Evolutionary conservation across 2,113 vertebrate species (phyloP), one percentile per base, ranked within the genome.

Genomic region (Nerophis lumbriciformis): DNA sequence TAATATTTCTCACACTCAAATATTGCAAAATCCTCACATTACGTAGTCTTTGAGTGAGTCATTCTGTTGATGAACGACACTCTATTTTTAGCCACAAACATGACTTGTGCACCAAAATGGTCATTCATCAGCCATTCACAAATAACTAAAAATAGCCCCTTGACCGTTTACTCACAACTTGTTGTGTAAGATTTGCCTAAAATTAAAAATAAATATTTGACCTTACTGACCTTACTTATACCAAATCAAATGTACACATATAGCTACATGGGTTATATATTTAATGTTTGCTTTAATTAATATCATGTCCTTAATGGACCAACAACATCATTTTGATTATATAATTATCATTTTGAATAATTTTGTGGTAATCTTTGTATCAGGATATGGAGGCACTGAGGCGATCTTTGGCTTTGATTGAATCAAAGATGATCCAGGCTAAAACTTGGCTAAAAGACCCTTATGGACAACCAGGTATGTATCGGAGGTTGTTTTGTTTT

Each of bases 381-480:
- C 88, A 98, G 96, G 97, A 99, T 66, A 96, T 94, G 53, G 97
- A 99, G 87, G 94, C 95, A 73, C 93, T 99, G 93, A 98, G 94
- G 87, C 93, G 96, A 88, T 94, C 92, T 6, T 65, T 98, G 83
- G 94, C 94, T 75, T 89, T 95, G 76, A 97, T 98, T 78, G 96
- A 97, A 85, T 95, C 94, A 48, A 99, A 96, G 88, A 90, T 99
- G 90, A 93, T 87, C 75, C 94, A 94, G 69, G 95, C 95, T 68
- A 98, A 98, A 90, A 89, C 86, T 59, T 99, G 96, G 97, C 93
- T 99, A 63, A 93, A 92, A 78, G 95, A 99, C 75, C 95, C 95
- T 53, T 92, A 88, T 53, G 94, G 92, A 76, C 90, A 92, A 50
- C 91, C 95, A 93, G 97, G 97, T 99, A 92, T 48, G 96, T 98